A percentile compares a stretch with the other conserved stretches of the same genome.
Conservation (phyloP, 2,113 vertebrate genomes). For the Entelurus aequoreus region DNA sequence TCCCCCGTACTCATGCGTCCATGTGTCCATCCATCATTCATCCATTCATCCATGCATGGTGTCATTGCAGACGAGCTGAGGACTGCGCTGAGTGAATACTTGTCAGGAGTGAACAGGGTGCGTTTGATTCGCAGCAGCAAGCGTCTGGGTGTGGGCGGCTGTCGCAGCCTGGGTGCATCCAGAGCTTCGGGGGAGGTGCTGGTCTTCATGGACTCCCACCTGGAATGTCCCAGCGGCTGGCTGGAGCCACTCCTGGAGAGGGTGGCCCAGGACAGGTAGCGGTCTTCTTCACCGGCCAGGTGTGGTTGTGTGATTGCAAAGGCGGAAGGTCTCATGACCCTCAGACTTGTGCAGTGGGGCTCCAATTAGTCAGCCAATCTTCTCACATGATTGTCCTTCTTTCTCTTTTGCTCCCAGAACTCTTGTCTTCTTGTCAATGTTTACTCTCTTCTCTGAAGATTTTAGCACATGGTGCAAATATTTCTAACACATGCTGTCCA, state of each 20-base stretch:
- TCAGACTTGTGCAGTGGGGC: slow-evolving; percentile 34
- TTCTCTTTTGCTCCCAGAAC: slow-evolving; percentile 1
- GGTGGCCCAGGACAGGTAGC: slow-evolving; percentile 78
- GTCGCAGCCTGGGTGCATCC: slow-evolving; percentile 80
- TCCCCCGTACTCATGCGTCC: too few relatives aligned
- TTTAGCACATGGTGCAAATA: slow-evolving; percentile 21
- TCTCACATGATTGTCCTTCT: slow-evolving; percentile 39
- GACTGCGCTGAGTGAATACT: slow-evolving; percentile 77
- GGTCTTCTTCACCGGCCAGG: too few relatives aligned
- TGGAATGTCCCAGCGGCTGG: slow-evolving; percentile 84
- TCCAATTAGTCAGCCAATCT: slow-evolving; percentile 49
- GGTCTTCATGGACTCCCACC: slow-evolving; percentile 88
- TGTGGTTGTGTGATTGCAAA: too few relatives aligned
- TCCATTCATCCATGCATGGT: not conserved
- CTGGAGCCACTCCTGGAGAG: slow-evolving; percentile 84
- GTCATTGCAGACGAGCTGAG: slow-evolving; percentile 74
- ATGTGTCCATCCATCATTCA: not conserved
- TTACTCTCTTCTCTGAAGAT: not conserved
- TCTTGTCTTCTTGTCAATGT: not conserved
- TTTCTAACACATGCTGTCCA: slow-evolving; percentile 24
- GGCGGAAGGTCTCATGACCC: slow-evolving; percentile 32
- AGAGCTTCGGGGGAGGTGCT: slow-evolving; percentile 78
- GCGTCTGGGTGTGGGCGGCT: slow-evolving; percentile 75
- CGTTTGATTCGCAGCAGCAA: slow-evolving; percentile 81
- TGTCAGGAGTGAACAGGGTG: slow-evolving; percentile 78